phyloP scores from a whole-genome alignment of 1,140 invertebrate species.

The Pantala flavescens region DNA sequence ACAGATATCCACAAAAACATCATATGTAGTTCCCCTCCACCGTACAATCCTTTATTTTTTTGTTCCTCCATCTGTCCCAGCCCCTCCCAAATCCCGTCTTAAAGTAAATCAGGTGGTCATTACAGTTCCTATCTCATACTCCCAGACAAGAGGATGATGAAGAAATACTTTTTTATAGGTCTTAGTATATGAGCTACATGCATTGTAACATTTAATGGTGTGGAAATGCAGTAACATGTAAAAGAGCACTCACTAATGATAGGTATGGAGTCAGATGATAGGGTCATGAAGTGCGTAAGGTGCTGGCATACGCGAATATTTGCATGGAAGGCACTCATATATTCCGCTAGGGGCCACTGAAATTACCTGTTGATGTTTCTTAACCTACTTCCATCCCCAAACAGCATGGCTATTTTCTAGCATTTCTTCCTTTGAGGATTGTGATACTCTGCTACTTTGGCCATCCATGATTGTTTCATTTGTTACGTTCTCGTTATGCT shows the following conservation, averaged over 20 bases:
- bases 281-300: background rate
- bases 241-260: slow-evolving; percentile 2
- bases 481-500: background rate
- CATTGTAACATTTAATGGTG: background rate
- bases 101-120: slow-evolving; percentile 8
- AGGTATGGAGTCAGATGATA: background rate
- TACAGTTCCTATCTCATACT: slow-evolving; percentile 9
- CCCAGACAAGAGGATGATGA: slow-evolving; percentile 8
- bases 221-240: slow-evolving; percentile 1
- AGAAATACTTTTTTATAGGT: slow-evolving; percentile 6
- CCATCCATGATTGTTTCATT: no score
- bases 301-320: background rate
- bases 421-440: slow-evolving; percentile 2
- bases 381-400: background rate
- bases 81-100: background rate
- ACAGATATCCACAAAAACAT: background rate
- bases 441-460: background rate
- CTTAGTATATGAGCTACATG: slow-evolving; percentile 1
- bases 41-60: background rate
- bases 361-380: background rate
- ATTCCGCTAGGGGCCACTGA: slow-evolving; percentile 1
- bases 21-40: background rate
- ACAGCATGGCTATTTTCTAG: background rate
- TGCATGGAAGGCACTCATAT: background rate
- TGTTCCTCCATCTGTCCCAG: background rate